Evolutionary conservation across 2,888 invertebrate genomes (phyloP).

Genomic region (Biston betularia): DNA sequence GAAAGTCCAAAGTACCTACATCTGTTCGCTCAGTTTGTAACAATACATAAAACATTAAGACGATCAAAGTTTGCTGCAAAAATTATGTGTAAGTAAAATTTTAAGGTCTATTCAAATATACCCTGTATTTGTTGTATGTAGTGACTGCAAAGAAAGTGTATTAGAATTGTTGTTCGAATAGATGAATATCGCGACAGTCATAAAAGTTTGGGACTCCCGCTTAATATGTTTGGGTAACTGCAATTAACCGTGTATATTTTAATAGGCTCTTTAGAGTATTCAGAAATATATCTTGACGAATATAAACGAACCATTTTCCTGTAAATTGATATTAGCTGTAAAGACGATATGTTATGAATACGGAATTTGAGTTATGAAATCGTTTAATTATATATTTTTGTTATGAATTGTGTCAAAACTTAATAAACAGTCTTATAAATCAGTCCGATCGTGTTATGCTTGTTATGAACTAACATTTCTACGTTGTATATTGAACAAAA

Average conservation of each 20-base stretch:
- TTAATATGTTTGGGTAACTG: background rate
- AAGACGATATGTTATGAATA: conserved; percentile 1
- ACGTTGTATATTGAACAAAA: conserved; percentile 22
- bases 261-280: background rate
- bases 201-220: no score
- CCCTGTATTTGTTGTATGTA: background rate
- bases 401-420: conserved; percentile 2
- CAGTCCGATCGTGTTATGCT: conserved; percentile 20
- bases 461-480: conserved; percentile 36
- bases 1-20: background rate
- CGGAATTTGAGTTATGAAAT: conserved; percentile 3
- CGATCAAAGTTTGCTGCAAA: no score
- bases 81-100: background rate
- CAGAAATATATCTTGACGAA: background rate
- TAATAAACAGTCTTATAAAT: background rate
- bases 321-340: background rate
- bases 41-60: no score
- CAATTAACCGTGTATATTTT: background rate
- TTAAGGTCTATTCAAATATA: background rate
- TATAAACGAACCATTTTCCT: background rate
- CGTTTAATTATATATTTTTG: background rate
- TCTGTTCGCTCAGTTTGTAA: background rate
- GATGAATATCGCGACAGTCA: no score
- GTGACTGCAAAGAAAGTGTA: no score
- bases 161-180: no score